phyloP scores from a whole-genome alignment of 92 coral and sea anemone species.

The Chrysogorgia sp. region DNA sequence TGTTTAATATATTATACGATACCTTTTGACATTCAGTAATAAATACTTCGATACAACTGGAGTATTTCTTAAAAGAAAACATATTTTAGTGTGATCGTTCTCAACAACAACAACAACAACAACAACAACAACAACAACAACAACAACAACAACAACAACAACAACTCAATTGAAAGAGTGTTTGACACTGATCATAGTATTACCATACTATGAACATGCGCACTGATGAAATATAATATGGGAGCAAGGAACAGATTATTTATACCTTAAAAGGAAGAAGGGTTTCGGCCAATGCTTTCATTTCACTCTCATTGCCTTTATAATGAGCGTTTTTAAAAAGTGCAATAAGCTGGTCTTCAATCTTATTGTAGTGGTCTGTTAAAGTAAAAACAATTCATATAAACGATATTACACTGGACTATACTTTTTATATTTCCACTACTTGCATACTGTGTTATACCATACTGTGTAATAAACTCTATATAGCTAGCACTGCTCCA shows the following conservation, averaged over 20 bases:
- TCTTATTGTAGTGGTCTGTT: constrained; percentile 75
- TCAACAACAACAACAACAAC: too few species aligned
- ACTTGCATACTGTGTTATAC: too few species aligned
- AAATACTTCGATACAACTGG: constrained; percentile 88
- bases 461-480: too few species aligned
- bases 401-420: background rate
- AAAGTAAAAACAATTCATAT: background rate
- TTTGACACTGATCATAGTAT: too few species aligned
- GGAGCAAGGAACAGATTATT: background rate
- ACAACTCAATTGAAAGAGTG: too few species aligned
- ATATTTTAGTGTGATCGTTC: background rate
- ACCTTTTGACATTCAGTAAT: constrained; percentile 94
- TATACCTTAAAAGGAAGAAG: constrained; percentile 92
- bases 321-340: constrained; percentile 89
- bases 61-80: constrained; percentile 67
- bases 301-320: constrained; percentile 67
- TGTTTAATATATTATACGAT: background rate
- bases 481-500: too few species aligned
- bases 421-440: too few species aligned
- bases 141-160: too few species aligned
- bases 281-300: constrained; percentile 91
- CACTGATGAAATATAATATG: background rate
- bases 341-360: constrained; percentile 76
- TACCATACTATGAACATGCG: background rate
- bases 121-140: too few species aligned